These are phyloP conservation scores for Protophormia terraenovae DNA, from an alignment of 2,888 invertebrate genomes.

Conservation along the genomic window DNA sequence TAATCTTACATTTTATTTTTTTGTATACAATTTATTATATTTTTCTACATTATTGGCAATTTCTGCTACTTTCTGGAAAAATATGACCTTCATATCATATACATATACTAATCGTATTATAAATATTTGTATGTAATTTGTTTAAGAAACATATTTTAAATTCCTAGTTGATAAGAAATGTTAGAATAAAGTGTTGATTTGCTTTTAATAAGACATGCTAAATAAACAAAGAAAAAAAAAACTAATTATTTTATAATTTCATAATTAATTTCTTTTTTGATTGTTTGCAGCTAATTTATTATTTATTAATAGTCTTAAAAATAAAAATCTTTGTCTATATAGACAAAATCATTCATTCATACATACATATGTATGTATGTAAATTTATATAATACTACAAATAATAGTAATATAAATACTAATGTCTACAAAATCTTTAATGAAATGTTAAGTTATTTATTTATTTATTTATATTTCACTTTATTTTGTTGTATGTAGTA, in stretches of 20 bases:
- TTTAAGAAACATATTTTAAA: no score
- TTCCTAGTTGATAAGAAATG: neutral
- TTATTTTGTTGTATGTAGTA: neutral
- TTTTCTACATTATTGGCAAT: no score
- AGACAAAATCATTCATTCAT: neutral
- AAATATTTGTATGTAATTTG: neutral
- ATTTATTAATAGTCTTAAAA: neutral
- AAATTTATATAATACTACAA: constrained; percentile 1
- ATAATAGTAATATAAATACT: neutral
- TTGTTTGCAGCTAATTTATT: neutral
- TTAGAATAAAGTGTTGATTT: neutral
- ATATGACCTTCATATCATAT: no score
- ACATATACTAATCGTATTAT: neutral
- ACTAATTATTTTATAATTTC: neutral
- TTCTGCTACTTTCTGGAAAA: no score
- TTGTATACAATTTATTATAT: no score
- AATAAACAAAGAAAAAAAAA: neutral
- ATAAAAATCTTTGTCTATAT: neutral
- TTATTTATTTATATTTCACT: constrained; percentile 25
- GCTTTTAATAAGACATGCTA: neutral
- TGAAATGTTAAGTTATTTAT: constrained; percentile 26
- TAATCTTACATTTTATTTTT: no score
- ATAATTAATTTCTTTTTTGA: neutral
- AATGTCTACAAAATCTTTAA: constrained; percentile 22
- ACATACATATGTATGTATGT: neutral